These are phyloP conservation scores for Catharus bicknelli DNA, from an alignment of 2,113 vertebrate genomes.

Conservation along the genomic window DNA sequence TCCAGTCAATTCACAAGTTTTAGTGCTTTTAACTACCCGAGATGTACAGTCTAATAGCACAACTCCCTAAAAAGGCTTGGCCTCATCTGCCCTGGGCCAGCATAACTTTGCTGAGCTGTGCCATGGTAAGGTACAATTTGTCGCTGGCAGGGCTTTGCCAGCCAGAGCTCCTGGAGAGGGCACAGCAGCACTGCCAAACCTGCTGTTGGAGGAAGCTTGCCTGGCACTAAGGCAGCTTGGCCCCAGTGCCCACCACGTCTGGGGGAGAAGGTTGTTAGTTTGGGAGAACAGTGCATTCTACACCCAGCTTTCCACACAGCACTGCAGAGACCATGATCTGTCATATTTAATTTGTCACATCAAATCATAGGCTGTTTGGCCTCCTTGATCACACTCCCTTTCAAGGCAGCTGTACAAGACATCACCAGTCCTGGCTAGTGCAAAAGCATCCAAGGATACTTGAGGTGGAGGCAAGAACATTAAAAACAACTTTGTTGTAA, in stretches of 20 bases:
- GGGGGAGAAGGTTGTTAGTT: background rate
- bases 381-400: background rate
- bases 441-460: background rate
- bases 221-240: background rate
- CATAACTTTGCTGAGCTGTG: background rate
- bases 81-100: background rate
- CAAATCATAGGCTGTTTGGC: background rate
- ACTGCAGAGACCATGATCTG: background rate
- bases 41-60: background rate
- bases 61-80: background rate
- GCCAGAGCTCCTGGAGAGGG: background rate
- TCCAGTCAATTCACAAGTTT: background rate
- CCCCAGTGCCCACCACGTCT: accelerated
- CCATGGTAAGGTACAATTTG: background rate
- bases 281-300: background rate
- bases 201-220: background rate
- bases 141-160: background rate
- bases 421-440: background rate
- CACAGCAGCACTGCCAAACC: background rate
- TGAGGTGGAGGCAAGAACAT: background rate
- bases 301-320: background rate
- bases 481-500: background rate
- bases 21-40: background rate
- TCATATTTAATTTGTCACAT: background rate
- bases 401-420: background rate